Conservation (phyloP, 2,113 vertebrate genomes). For the Channa argus region DNA sequence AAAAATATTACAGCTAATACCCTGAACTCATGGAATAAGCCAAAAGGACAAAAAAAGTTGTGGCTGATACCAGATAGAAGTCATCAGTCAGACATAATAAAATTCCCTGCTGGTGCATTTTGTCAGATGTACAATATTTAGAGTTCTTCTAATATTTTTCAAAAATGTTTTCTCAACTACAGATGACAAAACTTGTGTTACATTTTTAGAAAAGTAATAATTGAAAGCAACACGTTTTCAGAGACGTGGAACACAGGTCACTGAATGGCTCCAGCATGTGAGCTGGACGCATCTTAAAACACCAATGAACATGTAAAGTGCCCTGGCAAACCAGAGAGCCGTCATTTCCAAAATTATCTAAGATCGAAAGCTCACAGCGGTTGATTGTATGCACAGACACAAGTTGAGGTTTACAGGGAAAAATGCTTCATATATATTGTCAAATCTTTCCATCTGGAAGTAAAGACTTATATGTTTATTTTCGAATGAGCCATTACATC, state of each 20-base stretch:
- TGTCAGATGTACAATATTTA: too few species aligned
- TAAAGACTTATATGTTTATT: constrained; percentile 47
- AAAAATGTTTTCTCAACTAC: too few species aligned
- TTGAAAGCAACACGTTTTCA: not conserved
- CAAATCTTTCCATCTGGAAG: constrained; percentile 25
- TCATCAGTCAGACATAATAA: too few species aligned
- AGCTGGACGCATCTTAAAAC: constrained; percentile 8
- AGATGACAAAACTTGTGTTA: too few species aligned
- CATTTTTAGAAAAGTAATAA: not conserved
- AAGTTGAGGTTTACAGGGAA: constrained; percentile 40
- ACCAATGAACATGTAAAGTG: constrained; percentile 8
- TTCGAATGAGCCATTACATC: constrained; percentile 56
- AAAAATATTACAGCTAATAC: too few species aligned
- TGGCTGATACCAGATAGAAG: too few species aligned
- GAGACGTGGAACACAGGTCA: constrained; percentile 10
- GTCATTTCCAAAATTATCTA: constrained; percentile 5
- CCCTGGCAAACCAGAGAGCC: constrained; percentile 7
- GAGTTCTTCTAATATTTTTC: too few species aligned
- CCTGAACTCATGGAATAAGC: too few species aligned
- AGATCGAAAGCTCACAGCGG: constrained; percentile 8
- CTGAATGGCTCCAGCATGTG: not conserved
- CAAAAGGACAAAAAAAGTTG: too few species aligned
- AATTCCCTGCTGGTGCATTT: too few species aligned
- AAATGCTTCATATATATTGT: constrained; percentile 11
- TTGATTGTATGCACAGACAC: constrained; percentile 60